Evolutionary conservation across 1,140 invertebrate genomes (phyloP), one percentile per base, ranked within the genome.

Genomic region (Eubasilissa regina): DNA sequence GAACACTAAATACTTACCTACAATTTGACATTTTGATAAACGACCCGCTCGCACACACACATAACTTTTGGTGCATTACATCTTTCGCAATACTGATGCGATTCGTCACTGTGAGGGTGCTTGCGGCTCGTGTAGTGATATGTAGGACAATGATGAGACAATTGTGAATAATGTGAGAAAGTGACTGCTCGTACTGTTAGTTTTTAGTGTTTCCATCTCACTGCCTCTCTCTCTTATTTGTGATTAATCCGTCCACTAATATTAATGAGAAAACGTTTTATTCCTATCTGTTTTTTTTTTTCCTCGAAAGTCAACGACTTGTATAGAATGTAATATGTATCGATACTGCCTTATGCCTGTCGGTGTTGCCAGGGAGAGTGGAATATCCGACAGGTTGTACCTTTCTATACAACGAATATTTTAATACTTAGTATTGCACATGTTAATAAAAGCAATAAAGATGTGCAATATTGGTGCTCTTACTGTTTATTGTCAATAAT

Each of bases 381-480:
- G 43, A 15, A n/a, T 17, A 58, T 12, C 74, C 25, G 15, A 15
- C 9, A 9, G 43, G 45, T 19, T 25, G 11, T 9, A 70, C 47
- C 44, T 51, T 70, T 73, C 68, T 73, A 60, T 73, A 60, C 77
- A 47, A 78, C 77, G 77, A 78, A 78, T 73, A 35, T 73, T 48
- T 44, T 43, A 13, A 35, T 76, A 78, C 64, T 43, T 75, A 75
- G 19, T 75, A 75, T 82, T 82, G 81, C 81, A 82, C 78, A 75
- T 77, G 60, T 72, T 55, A 75, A 78, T 55, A 60, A 75, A 77
- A 75, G 76, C 78, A 78, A 83, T 79, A 80, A 53, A 70, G 53
- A 44, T 75, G 81, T 83, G 81, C 81, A 83, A 83, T 83, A 83
- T 76, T 78, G 81, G 81, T 83, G 81, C 81, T 83, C 79, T 83